Evolutionary conservation across 2,888 invertebrate genomes (phyloP), one percentile per base, ranked within the genome.

Genomic region (Perizoma flavofasciatum): DNA sequence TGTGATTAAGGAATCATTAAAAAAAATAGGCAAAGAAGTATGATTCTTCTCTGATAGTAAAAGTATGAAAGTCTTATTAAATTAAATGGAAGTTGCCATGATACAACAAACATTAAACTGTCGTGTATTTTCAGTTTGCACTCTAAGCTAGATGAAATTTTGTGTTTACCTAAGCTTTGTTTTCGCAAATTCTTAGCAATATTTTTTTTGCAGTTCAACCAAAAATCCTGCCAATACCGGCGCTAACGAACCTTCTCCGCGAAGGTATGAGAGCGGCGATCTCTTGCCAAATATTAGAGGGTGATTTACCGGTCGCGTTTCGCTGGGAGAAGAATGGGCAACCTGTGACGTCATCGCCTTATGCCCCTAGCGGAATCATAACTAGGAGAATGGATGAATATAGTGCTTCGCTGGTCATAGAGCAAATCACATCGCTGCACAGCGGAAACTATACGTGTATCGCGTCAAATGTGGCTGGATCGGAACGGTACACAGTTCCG

Each of bases 401-500:
- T 85, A 96, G 97, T 49, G 96, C 97, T 44, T 96, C 96, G 51
- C 93, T 97, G 70, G 95, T 97, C 73, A 97, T 97, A 74, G 97
- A 97, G 79, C 95, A 95, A 82, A 96, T 97, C 65, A 95, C 95
- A 57, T 96, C 97, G 37, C 93, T 95, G 53, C 97, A 97, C 83
- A 96, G 96, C 74, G 97, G 98, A 77, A 97, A 97, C 88, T 97
- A 97, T 82, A 97, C 97, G n/a, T 98, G 98, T 85, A 95, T 96
- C 55, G 97, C 97, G n/a, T 95, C 95, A 50, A 98, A 98, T 88
- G 94, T 97, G 33, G 97, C 97, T 9, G 97, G 96, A 8, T 93
- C 94, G 5, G 96, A 96, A 75, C 93, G 94, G 65, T 96, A 95
- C 75, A 95, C 96, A 6, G 96, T 97, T 57, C 96, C 96, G 34